These are phyloP conservation scores for Falco berigora DNA, from an alignment of 2,797 vertebrate species.

Conservation along the genomic window DNA sequence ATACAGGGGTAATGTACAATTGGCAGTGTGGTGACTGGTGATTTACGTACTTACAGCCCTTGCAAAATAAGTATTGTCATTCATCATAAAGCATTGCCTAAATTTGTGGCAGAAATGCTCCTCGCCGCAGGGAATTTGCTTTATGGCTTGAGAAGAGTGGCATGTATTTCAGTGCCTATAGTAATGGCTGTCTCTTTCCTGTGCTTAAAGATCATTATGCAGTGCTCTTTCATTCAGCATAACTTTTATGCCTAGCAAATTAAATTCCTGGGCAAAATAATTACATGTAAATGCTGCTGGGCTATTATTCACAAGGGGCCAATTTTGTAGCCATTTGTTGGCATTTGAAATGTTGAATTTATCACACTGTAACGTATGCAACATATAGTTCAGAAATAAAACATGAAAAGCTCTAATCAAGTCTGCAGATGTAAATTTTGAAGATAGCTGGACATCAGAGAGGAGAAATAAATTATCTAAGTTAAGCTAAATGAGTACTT, in stretches of 20 bases:
- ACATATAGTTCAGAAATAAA: slow-evolving; percentile 38
- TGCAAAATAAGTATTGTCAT: background rate
- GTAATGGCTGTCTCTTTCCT: background rate
- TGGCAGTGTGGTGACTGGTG: background rate
- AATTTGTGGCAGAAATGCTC: background rate
- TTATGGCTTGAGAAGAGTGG: background rate
- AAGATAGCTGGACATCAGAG: slow-evolving; percentile 25
- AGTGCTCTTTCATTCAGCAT: slow-evolving; percentile 47
- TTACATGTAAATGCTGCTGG: slow-evolving; percentile 66
- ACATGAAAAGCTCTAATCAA: slow-evolving; percentile 50
- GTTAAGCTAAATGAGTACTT: background rate
- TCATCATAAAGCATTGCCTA: background rate
- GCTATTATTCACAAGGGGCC: slow-evolving; percentile 66
- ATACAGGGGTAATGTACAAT: background rate
- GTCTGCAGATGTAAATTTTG: background rate
- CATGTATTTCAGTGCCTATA: background rate
- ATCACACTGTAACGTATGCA: slow-evolving; percentile 35
- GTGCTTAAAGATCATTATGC: slow-evolving; percentile 36
- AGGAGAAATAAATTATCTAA: background rate
- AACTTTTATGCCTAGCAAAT: slow-evolving; percentile 65
- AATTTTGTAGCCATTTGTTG: slow-evolving; percentile 73
- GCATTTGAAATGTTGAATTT: slow-evolving; percentile 68
- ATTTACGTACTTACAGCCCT: background rate
- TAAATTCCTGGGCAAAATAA: slow-evolving; percentile 70
- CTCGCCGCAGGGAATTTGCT: background rate